These are phyloP conservation scores for Cynoglossus semilaevis DNA, from an alignment of 2,113 vertebrate species.

Conservation along the genomic window DNA sequence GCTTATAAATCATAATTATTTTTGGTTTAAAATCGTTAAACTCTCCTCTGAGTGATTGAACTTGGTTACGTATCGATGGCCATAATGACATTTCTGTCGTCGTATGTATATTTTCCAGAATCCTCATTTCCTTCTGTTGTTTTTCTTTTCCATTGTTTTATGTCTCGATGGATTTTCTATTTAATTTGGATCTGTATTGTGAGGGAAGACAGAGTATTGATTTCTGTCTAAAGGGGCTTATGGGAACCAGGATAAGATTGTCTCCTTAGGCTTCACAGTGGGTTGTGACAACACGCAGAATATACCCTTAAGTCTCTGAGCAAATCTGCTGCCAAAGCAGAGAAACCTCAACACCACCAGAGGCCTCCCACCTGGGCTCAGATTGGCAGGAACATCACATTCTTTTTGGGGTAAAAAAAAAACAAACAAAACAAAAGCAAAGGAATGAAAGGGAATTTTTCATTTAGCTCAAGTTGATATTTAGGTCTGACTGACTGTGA, in stretches of 20 bases:
- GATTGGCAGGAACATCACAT: conserved; percentile 34
- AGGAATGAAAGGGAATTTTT: conserved; percentile 39
- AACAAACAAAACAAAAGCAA: no score
- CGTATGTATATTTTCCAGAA: conserved; percentile 56
- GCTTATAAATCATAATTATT: conserved; percentile 35
- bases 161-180: conserved; percentile 72
- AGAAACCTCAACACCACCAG: conserved; percentile 39
- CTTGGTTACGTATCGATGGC: conserved; percentile 40
- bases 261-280: conserved; percentile 57
- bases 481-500: conserved; percentile 33
- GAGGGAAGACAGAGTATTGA: conserved; percentile 69
- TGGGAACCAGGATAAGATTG: conserved; percentile 54
- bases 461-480: conserved; percentile 48
- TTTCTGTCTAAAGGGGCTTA: conserved; percentile 66
- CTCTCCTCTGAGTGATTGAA: conserved; percentile 43
- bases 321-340: conserved; percentile 51
- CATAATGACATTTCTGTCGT: conserved; percentile 52
- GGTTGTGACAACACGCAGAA: conserved; percentile 56
- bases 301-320: conserved; percentile 47
- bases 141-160: conserved; percentile 72
- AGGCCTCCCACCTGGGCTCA: conserved; percentile 34
- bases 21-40: conserved; percentile 33
- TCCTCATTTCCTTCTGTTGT: conserved; percentile 72
- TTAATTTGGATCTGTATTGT: conserved; percentile 72
- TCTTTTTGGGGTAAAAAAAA: conserved; percentile 11